A percentile compares a stretch with the other conserved stretches of the same genome.
Conservation (phyloP, 2,113 vertebrate species). For the Actinemys pallida region DNA sequence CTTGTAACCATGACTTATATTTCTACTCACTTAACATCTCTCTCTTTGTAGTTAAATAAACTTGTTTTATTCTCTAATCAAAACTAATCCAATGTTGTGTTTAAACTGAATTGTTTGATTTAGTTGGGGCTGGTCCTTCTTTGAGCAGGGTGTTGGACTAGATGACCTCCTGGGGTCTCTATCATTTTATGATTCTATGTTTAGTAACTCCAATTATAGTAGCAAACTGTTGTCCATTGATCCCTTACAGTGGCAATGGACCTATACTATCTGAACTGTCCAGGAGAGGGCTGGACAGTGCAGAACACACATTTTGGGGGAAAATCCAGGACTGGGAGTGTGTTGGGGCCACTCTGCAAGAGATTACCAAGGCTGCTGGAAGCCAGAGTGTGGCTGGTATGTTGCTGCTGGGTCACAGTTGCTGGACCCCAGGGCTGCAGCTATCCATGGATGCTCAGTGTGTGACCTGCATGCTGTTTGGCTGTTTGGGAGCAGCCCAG, state of each 20-base stretch:
- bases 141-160: too few relatives aligned
- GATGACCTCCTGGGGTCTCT: too few relatives aligned
- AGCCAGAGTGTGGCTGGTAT: neutral
- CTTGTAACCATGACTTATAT: neutral
- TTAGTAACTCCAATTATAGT: neutral
- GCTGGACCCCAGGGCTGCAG: neutral
- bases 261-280: neutral
- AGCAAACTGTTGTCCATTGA: neutral
- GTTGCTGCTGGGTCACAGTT: neutral
- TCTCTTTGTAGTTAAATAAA: neutral
- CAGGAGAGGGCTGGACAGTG: neutral
- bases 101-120: neutral
- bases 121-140: too few relatives aligned
- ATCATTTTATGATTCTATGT: too few relatives aligned
- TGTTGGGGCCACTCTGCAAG: neutral
- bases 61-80: neutral
- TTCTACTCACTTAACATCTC: neutral
- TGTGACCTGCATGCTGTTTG: neutral
- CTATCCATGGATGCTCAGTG: neutral
- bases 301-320: neutral
- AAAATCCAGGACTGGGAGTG: neutral
- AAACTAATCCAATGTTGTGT: neutral
- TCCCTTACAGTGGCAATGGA: neutral
- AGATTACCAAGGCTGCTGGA: neutral
- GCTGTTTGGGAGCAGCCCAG: neutral